Conservation (phyloP, 2,113 vertebrate species). For the Myxocyprinus asiaticus region DNA sequence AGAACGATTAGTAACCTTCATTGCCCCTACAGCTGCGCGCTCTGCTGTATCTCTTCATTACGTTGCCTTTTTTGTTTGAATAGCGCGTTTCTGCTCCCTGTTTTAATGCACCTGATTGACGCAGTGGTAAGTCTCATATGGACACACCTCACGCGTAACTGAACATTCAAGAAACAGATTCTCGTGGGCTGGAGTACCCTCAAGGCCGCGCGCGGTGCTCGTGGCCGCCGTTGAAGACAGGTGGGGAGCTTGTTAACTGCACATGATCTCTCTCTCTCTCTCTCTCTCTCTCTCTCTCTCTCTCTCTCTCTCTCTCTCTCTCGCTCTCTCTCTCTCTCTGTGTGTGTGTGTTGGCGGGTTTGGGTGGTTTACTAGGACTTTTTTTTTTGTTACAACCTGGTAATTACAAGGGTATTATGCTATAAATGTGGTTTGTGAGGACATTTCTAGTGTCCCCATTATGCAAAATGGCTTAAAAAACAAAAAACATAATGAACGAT, state of each 20-base stretch:
- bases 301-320: too few relatives aligned
- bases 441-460: too few relatives aligned
- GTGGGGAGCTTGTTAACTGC: not conserved
- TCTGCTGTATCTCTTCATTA: constrained; percentile 21
- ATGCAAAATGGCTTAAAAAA: too few relatives aligned
- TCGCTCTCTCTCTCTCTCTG: too few relatives aligned
- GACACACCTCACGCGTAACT: constrained; percentile 30
- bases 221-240: not conserved
- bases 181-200: constrained; percentile 23
- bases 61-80: not conserved
- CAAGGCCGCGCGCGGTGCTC: constrained; percentile 15
- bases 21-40: not conserved
- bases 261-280: not conserved
- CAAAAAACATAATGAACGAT: too few relatives aligned
- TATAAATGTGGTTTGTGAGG: too few relatives aligned
- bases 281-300: not conserved
- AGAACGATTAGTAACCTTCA: constrained; percentile 57
- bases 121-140: constrained; percentile 25
- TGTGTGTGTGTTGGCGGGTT: too few relatives aligned
- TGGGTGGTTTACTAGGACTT: too few relatives aligned
- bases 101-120: constrained; percentile 12
- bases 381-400: too few relatives aligned
- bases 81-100: not conserved
- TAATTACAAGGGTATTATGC: too few relatives aligned
- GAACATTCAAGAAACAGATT: constrained; percentile 25